phyloP scores from a whole-genome alignment of 2,888 invertebrate species.

The Leucophora obtusa region DNA sequence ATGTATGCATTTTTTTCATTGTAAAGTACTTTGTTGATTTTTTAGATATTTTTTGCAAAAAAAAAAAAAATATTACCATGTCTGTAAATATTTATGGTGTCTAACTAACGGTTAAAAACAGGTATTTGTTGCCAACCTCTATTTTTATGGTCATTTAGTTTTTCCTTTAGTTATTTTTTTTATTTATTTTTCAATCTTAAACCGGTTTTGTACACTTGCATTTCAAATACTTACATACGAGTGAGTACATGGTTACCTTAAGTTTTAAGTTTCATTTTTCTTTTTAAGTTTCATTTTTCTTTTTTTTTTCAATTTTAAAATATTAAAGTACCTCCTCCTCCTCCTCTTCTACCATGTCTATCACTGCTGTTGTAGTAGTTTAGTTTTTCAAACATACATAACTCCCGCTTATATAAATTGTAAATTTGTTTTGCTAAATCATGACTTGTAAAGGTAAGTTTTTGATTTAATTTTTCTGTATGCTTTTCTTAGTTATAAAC shows the following conservation, averaged over 20 bases:
- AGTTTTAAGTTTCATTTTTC: background rate
- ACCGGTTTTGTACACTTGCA: background rate
- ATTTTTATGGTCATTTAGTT: slow-evolving; percentile 49
- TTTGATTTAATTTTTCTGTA: background rate
- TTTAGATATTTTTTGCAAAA: background rate
- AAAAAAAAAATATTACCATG: background rate
- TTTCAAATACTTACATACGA: background rate
- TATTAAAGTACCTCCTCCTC: background rate
- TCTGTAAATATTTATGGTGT: background rate
- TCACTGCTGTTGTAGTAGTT: background rate
- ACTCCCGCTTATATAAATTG: background rate
- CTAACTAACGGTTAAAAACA: slow-evolving; percentile 50
- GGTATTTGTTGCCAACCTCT: slow-evolving; percentile 43
- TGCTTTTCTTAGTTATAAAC: slow-evolving; percentile 21
- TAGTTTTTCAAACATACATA: background rate
- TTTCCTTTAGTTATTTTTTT: slow-evolving; percentile 15
- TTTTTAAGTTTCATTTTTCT: no score
- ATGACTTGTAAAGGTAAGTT: background rate
- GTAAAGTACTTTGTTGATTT: background rate
- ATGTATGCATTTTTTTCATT: background rate
- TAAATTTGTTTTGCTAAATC: background rate
- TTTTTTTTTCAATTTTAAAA: background rate
- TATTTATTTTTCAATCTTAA: background rate
- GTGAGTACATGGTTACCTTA: background rate
- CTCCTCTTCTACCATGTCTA: background rate